Evolutionary conservation across 2,888 invertebrate species (phyloP), one percentile per base, ranked within the genome.

Genomic region (Dorcus parallelipipedus): DNA sequence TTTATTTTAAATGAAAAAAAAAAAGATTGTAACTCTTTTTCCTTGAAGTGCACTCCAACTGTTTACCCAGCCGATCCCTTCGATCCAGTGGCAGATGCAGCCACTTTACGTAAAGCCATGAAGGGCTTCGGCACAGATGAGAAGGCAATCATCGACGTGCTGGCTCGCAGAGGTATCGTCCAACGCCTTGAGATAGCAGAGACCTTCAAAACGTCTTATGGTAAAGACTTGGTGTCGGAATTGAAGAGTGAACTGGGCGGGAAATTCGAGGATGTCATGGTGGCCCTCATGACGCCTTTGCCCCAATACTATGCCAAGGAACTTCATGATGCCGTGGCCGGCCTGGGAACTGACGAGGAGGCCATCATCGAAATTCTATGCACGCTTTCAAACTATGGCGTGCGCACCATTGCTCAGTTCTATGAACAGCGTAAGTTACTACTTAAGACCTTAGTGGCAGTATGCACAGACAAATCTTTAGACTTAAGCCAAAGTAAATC

Each of bases 111-210:
- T 67, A 93, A 92, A 77, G 94, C 95, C 17, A 94, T 95, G 94
- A 95, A 95, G 77, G 95, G 94, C 56, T 88, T 95, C 71, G 93
- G 95, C 56, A 94, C 95, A 38, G 93, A 96, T 74, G 95, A 96
- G 77, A 90, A 90, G 72, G 88, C 93, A 59, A 93, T 97, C 76
- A 94, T 95, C 71, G 91, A 93, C 73, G 88, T 97, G 6, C 83
- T 97, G 43, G 91, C 92, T 56, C 88, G 89, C 65, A 86, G 97
- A 63, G 93, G 93, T 61, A 94, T 95, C 75, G 89, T 89, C 3
- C 97, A 97, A 78, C 86, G 97, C 61, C 83, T 95, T 67, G 91
- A 95, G 79, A 93, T 98, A 72, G 88, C 92, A 47, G 90, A 91
- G 76, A 88, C 90, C 20, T 98, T 90, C 82, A 97, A 97, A 80